These are phyloP conservation scores for Spilarctia lutea DNA, from an alignment of 2,888 invertebrate species.

Conservation along the genomic window DNA sequence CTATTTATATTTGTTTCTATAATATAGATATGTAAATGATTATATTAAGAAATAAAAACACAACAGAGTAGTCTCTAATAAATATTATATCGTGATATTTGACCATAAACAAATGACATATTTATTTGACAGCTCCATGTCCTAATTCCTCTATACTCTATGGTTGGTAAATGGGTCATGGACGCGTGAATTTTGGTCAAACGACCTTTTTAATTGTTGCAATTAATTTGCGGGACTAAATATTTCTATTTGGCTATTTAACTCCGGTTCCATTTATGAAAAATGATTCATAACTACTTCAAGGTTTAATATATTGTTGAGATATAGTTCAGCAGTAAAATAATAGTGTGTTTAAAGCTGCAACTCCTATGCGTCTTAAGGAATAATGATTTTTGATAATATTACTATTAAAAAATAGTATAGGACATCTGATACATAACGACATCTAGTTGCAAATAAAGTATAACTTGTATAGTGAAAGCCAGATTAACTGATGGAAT, in stretches of 20 bases:
- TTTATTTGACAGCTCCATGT: constrained; percentile 25
- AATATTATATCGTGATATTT: constrained; percentile 16
- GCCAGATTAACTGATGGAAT: too few relatives aligned
- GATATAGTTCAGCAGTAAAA: not conserved
- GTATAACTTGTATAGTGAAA: too few relatives aligned
- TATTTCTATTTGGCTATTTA: constrained; percentile 18
- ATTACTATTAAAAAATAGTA: too few relatives aligned
- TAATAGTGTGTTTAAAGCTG: not conserved
- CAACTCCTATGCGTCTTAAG: too few relatives aligned
- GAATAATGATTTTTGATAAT: too few relatives aligned
- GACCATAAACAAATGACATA: constrained; percentile 21
- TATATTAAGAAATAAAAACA: too few relatives aligned
- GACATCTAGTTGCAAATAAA: too few relatives aligned
- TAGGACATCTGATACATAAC: too few relatives aligned
- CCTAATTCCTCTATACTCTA: constrained; percentile 25
- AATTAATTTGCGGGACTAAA: constrained; percentile 31
- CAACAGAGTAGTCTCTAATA: constrained; percentile 1
- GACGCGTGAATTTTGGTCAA: constrained; percentile 40
- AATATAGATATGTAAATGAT: too few relatives aligned
- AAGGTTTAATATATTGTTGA: not conserved
- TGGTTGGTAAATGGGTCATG: constrained; percentile 47
- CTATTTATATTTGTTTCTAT: too few relatives aligned
- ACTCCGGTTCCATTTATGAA: constrained; percentile 1
- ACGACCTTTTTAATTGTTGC: constrained; percentile 51
- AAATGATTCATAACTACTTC: not conserved